Evolutionary conservation across 2,113 vertebrate genomes (phyloP).

Genomic region (Sula dactylatra): DNA sequence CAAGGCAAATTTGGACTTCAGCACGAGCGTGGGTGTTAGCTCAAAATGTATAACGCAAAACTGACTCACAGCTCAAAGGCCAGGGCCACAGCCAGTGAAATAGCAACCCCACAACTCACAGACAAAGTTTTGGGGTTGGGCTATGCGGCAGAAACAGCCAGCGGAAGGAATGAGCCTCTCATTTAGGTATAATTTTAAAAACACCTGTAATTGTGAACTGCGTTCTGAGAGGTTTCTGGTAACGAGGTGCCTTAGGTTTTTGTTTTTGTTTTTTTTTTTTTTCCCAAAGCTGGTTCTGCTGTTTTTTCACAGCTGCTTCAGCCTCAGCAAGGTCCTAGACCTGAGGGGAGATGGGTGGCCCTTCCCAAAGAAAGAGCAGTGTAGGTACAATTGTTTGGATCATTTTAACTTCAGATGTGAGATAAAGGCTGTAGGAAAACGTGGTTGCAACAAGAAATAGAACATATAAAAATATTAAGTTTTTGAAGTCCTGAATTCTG

Average conservation of each 20-base stretch:
- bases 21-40: background rate
- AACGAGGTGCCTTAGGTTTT: background rate
- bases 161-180: background rate
- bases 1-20: slow-evolving; percentile 49
- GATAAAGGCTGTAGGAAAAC: background rate
- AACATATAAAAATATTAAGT: background rate
- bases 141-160: background rate
- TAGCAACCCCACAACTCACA: background rate
- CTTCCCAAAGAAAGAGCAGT: background rate
- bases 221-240: background rate
- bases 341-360: background rate
- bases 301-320: background rate
- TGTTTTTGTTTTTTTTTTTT: background rate
- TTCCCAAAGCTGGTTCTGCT: background rate
- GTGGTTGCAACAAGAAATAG: background rate
- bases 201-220: background rate
- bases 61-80: slow-evolving; percentile 30
- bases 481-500: background rate
- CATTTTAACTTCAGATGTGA: background rate
- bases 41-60: background rate
- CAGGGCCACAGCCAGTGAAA: background rate
- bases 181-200: background rate
- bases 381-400: background rate
- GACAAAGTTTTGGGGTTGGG: background rate
- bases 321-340: background rate